Evolutionary conservation across 2,888 invertebrate species (phyloP), one percentile per base, ranked within the genome.

Genomic region (Polydrusus pterygomalis): DNA sequence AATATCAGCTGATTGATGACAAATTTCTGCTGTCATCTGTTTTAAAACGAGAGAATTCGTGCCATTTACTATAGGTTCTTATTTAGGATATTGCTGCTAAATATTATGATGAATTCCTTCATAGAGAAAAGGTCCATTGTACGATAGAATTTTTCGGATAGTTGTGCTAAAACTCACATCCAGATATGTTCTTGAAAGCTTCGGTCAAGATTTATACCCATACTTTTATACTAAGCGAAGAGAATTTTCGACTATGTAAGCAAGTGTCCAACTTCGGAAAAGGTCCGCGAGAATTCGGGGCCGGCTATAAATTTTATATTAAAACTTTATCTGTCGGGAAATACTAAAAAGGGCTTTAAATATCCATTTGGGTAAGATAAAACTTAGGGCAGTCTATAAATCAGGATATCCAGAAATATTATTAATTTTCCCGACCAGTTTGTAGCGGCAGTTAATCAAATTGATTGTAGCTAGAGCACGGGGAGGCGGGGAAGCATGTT

Each of bases 271-370:
- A 45, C 69, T 43, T 34, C 25, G 13, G 13, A 30, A 34, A 43
- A 47, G 70, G 62, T 45, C 20, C 51, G 51, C 38, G 47, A 49
- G 38, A 34, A 30, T 64, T 65, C 18, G 67, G 67, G 67, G 40
- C 40, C 8, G 5, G 17, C 63, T 49, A 70, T 70, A 70, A 70
- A 70, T 70, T 51, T 51, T 47, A 62, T 70, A 70, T 70, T 70
- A 70, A 62, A 70, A 47, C 69, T 69, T 69, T 69, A 69, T 69
- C 69, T 60, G 69, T 58, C 69, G 30, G 45, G 30, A 58, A 69
- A 58, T 69, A 58, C 60, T 58, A 60, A 69, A 58, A 69, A 60
- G 30, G 58, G 58, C 10, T 60, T 60, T 60, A 60, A 60, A 60
- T 60, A 60, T 60, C 58, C 18, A 38, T 60, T 60, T 30, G n/a